Base-by-base conservation (phyloP, 2,113 vertebrate genomes). In the Gadus chalcogrammus region DNA sequence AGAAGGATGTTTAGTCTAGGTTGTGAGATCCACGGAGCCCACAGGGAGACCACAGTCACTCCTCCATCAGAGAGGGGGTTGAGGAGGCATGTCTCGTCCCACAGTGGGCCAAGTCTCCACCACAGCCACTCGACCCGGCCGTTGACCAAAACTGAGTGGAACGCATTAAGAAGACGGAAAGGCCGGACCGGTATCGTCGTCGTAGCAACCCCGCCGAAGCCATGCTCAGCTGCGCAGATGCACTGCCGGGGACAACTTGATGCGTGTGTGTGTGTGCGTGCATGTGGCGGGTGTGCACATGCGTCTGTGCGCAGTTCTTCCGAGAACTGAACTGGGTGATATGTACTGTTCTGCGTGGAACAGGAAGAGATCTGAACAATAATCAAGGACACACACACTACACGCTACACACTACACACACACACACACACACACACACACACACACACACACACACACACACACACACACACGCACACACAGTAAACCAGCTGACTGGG, bases 61-160 rank as follows among this genome's bases (percentile, higher is more conserved):
- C 55, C 55, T n/a, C 55, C 55, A n/a, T 17, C 15, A 17, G 55
- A 58, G 3, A 17, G 55, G 55, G n/a, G 55, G 55, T 0, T 9
- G n/a, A 6, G 55, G 9, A n/a, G 0, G 1, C 42, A 48, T 7
- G 42, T 11, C 11, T 9, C 42, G 8, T 9, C 42, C 42, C 42
- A 3, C 42, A 48, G 42, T 42, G 11, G 38, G 16, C 56, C 56
- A 5, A n/a, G 22, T 61, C 59, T 24, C n/a, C 59, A 20, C 17
- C 59, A 11, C 17, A 22, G n/a, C 70, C 18, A 75, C 70, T 16
- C 31, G 15, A 58, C 67, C 56, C 62, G 65, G 55, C 53, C 24
- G 77, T 20, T 62, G 27, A 77, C 83, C 75, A 82, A 24, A 24
- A 82, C 74, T 77, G 69, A 73, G 53, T 63, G 8, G 66, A 67